A percentile compares a stretch with the other conserved stretches of the same genome.
Evolutionary conservation across 1,140 invertebrate genomes (phyloP).

Genomic region (Piezodorus guildinii): DNA sequence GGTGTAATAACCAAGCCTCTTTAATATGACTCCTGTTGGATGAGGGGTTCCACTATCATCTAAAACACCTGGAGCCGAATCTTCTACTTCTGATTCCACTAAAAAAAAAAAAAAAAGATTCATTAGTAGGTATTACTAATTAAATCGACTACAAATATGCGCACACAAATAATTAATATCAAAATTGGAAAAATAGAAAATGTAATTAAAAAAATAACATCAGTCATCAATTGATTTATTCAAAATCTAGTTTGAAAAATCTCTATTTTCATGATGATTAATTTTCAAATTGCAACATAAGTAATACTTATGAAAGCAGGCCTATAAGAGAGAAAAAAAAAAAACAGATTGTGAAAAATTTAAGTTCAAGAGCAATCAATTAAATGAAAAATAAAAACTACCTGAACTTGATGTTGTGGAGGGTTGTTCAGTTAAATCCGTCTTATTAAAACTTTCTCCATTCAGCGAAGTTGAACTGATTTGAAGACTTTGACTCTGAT

Average conservation of each 20-base stretch:
- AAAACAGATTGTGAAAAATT: too few species aligned
- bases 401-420: slow-evolving; percentile 23
- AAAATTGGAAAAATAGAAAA: too few species aligned
- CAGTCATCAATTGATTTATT: too few species aligned
- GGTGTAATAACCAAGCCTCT: slow-evolving; percentile 75
- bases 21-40: slow-evolving; percentile 47
- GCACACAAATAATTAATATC: too few species aligned
- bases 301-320: too few species aligned
- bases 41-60: slow-evolving; percentile 37
- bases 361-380: too few species aligned
- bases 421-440: slow-evolving; percentile 17
- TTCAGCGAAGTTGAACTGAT: not conserved
- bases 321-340: too few species aligned
- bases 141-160: not conserved
- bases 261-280: too few species aligned
- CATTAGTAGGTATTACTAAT: not conserved
- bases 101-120: too few species aligned
- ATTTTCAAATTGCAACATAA: too few species aligned
- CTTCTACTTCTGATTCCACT: slow-evolving; percentile 18
- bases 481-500: not conserved
- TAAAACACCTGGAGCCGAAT: slow-evolving; percentile 5
- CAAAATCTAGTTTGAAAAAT: too few species aligned
- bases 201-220: too few species aligned
- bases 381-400: not conserved
- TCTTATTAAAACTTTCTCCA: slow-evolving; percentile 7